Evolutionary conservation across 2,888 invertebrate species (phyloP), one percentile per base, ranked within the genome.

Genomic region (Leistus spinibarbis): DNA sequence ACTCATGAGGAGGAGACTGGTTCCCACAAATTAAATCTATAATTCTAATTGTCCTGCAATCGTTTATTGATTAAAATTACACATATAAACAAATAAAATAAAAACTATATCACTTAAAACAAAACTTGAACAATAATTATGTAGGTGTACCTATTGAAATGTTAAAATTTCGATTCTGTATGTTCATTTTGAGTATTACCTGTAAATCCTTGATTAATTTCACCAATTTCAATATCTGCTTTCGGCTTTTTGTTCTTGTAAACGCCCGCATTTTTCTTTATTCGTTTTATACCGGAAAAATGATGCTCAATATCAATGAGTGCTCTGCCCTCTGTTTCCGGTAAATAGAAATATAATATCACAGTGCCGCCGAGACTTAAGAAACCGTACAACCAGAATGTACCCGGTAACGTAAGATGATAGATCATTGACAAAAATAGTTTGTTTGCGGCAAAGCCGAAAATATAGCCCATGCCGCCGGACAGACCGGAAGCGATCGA

Each of bases 321-420:
- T 0, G 90, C 90, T 80, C 93, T 90, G 0, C 94, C 94, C 83
- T 95, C 95, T 0, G 95, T 95, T 87, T 95, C 95, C 0, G 95
- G 95, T 75, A 95, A 84, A 40, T 90, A 85, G 76, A 91, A 91
- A 82, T 91, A 93, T 40, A 95, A 86, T 7, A 90, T 83, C 2
- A 90, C 77, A n/a, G 90, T 87, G 0, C 94, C 94, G 0, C 88
- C 77, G 3, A 92, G 83, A 79, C 92, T 89, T 1, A 93, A 86
- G 2, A 86, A 78, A 0, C 91, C 89, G 82, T 93, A 93, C 24
- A 94, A 87, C 81, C 91, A 90, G 81, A 94, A 94, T 0, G 92
- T 91, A 5, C 93, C 94, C 76, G 91, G 89, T 74, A 94, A 84
- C 0, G 91, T 90, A 54, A 94, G 82, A 0, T 84, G 83, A 5